A percentile compares a stretch with the other conserved stretches of the same genome.
Conservation (phyloP, 1,140 invertebrate genomes). For the Atta texana region DNA sequence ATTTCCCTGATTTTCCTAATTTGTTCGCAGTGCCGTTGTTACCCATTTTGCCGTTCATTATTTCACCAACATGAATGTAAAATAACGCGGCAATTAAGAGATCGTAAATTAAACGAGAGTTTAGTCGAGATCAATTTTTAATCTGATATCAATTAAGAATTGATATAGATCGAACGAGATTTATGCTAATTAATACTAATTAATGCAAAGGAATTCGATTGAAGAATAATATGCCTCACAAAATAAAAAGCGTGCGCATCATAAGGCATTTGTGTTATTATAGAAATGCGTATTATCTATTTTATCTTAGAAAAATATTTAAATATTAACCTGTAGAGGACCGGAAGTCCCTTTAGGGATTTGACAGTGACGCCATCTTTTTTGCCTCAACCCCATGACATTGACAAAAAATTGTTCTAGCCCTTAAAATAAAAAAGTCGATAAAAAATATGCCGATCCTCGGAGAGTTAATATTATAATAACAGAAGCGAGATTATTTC, state of each 20-base stretch:
- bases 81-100: slow-evolving; percentile 48
- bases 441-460: too few species aligned
- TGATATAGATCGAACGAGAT: background rate
- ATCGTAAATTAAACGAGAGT: slow-evolving; percentile 13
- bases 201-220: background rate
- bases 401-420: too few species aligned
- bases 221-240: background rate
- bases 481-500: background rate
- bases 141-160: slow-evolving; percentile 2
- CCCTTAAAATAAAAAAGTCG: too few species aligned
- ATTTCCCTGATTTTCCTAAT: background rate
- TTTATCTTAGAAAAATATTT: background rate
- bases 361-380: too few species aligned
- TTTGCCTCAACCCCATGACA: too few species aligned
- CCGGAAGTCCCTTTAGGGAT: too few species aligned
- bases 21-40: background rate
- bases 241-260: background rate
- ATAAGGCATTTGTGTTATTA: background rate
- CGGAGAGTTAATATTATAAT: too few species aligned
- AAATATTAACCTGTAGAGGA: too few species aligned
- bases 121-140: background rate
- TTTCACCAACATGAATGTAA: slow-evolving; percentile 8
- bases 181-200: slow-evolving; percentile 3
- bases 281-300: background rate
- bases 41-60: slow-evolving; percentile 28